Conservation (phyloP, 2,113 vertebrate genomes). For the Pandion haliaetus region DNA sequence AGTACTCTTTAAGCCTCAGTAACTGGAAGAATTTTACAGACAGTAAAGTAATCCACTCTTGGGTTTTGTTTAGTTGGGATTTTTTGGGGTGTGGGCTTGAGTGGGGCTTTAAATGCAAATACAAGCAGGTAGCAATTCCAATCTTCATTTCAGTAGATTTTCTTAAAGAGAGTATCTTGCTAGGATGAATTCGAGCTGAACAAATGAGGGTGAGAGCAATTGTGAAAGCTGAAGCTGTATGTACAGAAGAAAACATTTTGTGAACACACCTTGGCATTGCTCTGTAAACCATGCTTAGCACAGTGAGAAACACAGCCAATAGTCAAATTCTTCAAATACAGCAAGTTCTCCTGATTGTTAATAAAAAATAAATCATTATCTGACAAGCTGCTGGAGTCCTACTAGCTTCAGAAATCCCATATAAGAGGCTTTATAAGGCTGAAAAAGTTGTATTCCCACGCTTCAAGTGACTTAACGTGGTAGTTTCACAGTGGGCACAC, state of each 20-base stretch:
- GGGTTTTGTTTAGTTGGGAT: not conserved
- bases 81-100: not conserved
- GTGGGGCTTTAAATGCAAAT: not conserved
- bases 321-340: not conserved
- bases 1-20: not conserved
- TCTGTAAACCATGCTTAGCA: not conserved
- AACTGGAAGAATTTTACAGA: not conserved
- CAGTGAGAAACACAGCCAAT: not conserved
- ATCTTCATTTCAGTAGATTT: not conserved
- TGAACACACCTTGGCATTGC: not conserved
- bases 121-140: not conserved
- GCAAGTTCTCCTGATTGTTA: not conserved
- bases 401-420: not conserved
- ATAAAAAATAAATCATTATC: not conserved
- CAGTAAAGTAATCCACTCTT: not conserved
- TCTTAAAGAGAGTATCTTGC: not conserved
- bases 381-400: not conserved
- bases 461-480: not conserved
- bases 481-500: not conserved
- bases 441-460: not conserved
- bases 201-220: not conserved
- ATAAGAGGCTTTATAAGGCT: not conserved
- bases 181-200: not conserved
- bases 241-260: not conserved
- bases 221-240: not conserved